Evolutionary conservation across 2,888 invertebrate species (phyloP), one percentile per base, ranked within the genome.

Genomic region (Ditylenchus weischeri): DNA sequence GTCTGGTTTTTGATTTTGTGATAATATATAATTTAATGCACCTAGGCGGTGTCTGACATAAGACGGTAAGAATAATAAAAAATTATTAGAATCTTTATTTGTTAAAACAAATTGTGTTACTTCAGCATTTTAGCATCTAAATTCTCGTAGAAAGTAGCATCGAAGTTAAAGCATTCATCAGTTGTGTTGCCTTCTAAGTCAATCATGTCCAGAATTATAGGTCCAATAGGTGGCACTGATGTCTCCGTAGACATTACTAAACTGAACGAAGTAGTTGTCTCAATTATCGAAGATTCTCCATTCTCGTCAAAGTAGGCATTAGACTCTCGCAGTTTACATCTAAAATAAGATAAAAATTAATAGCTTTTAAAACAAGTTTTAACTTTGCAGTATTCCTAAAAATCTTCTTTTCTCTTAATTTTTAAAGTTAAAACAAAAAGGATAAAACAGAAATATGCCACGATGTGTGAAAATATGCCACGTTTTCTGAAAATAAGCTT

Each of bases 301-400:
- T 64, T 54, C 21, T 75, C 73, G 47, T 73, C 68, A 48, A 73
- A 75, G 50, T 57, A 71, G n/a, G 66, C 67, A 43, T 58, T 61
- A 19, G 71, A 23, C 43, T 70, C 67, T 35, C 57, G 43, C 49
- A 68, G 29, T 50, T 72, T 72, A 61, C 72, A 72, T 49, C 70
- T 70, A 29, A 60, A 66, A 66, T n/a, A n/a, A n/a, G n/a, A n/a
- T n/a, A n/a, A n/a, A n/a, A n/a, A n/a, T n/a, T n/a, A n/a, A n/a
- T n/a, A n/a, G n/a, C n/a, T n/a, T n/a, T 19, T 50, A 18, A 50
- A 50, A 65, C 2, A 29, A 29, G 5, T 29, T 29, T 4, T 29
- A 5, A 29, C 29, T 29, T 29, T 29, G 29, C 29, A 29, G n/a
- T n/a, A n/a, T n/a, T n/a, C n/a, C n/a, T n/a, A n/a, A n/a, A n/a